These are phyloP conservation scores for Myotis yumanensis DNA, from an alignment of 2,113 vertebrate species.

Conservation along the genomic window DNA sequence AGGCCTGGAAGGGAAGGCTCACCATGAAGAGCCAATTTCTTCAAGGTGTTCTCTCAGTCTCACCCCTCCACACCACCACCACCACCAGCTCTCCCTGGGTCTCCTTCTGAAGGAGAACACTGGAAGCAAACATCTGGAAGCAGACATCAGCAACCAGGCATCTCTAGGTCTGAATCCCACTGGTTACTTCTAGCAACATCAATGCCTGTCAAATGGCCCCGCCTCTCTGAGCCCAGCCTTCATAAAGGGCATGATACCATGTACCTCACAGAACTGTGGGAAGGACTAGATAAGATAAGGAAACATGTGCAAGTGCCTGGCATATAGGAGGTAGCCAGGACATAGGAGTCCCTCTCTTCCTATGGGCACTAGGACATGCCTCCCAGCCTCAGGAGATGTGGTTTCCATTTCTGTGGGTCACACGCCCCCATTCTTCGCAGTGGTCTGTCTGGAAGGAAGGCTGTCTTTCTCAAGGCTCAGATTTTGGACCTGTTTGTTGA, in stretches of 20 bases:
- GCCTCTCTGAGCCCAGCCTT: not conserved
- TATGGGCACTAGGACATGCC: not conserved
- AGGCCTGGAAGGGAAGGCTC: conserved; percentile 85
- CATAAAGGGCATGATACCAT: not conserved
- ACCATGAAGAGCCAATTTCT: not conserved
- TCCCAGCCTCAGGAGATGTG: not conserved
- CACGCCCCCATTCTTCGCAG: not conserved
- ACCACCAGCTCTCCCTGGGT: too few species aligned
- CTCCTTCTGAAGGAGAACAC: not conserved
- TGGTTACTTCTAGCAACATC: accelerated
- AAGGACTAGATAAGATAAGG: not conserved
- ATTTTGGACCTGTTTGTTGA: not conserved
- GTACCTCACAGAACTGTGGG: not conserved
- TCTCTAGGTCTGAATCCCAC: not conserved
- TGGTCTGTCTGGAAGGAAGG: not conserved
- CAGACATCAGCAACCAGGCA: not conserved
- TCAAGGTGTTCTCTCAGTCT: not conserved
- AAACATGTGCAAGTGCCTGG: not conserved
- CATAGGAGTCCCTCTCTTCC: not conserved
- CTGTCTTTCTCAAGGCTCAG: not conserved
- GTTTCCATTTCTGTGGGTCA: not conserved
- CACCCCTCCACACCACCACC: too few species aligned
- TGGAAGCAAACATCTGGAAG: not conserved
- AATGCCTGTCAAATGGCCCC: not conserved
- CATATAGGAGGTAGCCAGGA: not conserved